Conservation (phyloP, 2,113 vertebrate genomes). For the Dicentrarchus labrax region DNA sequence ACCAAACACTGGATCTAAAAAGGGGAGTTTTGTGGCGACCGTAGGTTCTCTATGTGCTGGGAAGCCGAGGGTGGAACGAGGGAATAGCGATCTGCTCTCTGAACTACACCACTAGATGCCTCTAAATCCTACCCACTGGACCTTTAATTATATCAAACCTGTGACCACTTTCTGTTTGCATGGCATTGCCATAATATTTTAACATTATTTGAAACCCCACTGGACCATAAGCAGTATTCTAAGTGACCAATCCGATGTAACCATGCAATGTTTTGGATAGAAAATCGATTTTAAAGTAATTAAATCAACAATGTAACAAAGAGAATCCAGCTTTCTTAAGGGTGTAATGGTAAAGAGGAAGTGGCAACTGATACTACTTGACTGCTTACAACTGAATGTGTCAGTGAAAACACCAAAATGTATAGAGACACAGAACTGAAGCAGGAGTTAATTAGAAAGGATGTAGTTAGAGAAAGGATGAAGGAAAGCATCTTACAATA, state of each 20-base stretch:
- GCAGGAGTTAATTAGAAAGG: not conserved
- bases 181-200: slow-evolving; percentile 7
- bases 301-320: not conserved
- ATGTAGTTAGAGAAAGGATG: slow-evolving; percentile 16
- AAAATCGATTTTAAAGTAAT: not conserved
- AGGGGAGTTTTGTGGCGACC: too few relatives aligned
- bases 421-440: not conserved
- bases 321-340: not conserved
- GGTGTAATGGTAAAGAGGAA: not conserved
- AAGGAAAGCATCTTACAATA: not conserved
- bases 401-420: not conserved
- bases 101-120: not conserved
- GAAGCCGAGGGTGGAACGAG: too few relatives aligned
- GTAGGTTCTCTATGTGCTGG: too few relatives aligned
- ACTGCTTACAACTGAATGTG: not conserved
- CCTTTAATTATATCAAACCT: not conserved
- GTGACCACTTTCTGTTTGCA: slow-evolving; percentile 20
- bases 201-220: slow-evolving; percentile 21
- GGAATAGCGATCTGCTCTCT: too few relatives aligned
- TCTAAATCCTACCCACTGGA: not conserved
- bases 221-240: slow-evolving; percentile 1
- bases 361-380: not conserved
- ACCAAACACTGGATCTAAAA: too few relatives aligned
- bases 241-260: not conserved
- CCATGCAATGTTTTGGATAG: not conserved